Evolutionary conservation across 2,113 vertebrate species (phyloP).

Genomic region (Sitta europaea): DNA sequence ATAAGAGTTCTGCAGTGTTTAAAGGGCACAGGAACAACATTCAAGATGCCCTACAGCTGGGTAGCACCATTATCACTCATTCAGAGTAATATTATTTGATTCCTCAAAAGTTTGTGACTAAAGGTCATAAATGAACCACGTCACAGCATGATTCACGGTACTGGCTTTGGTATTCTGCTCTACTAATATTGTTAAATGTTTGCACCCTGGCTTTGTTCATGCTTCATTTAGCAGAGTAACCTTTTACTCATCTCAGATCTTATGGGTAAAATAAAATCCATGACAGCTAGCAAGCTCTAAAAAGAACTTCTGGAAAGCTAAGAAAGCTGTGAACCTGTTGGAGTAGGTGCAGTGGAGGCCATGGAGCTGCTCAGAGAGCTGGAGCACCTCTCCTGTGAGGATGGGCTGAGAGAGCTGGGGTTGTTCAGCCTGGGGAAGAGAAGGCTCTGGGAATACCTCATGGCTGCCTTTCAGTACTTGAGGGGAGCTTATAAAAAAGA

Average conservation of each 20-base stretch:
- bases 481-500: neutral
- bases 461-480: neutral
- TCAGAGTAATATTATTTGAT: neutral
- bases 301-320: constrained; percentile 7
- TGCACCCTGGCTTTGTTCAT: neutral
- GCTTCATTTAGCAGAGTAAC: constrained; percentile 38
- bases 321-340: neutral
- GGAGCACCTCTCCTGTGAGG: neutral
- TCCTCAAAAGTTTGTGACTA: neutral
- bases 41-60: neutral
- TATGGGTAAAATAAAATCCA: constrained; percentile 3
- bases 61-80: neutral
- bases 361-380: neutral
- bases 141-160: neutral
- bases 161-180: neutral
- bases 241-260: neutral
- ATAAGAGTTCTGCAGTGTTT: neutral
- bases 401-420: neutral
- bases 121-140: neutral
- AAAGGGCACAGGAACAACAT: neutral
- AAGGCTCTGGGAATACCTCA: neutral
- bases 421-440: neutral
- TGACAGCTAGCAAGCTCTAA: neutral
- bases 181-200: neutral
- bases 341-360: neutral